A percentile compares a stretch with the other conserved stretches of the same genome.
phyloP scores from a whole-genome alignment of 2,113 vertebrate species.

The Fulmarus glacialis region DNA sequence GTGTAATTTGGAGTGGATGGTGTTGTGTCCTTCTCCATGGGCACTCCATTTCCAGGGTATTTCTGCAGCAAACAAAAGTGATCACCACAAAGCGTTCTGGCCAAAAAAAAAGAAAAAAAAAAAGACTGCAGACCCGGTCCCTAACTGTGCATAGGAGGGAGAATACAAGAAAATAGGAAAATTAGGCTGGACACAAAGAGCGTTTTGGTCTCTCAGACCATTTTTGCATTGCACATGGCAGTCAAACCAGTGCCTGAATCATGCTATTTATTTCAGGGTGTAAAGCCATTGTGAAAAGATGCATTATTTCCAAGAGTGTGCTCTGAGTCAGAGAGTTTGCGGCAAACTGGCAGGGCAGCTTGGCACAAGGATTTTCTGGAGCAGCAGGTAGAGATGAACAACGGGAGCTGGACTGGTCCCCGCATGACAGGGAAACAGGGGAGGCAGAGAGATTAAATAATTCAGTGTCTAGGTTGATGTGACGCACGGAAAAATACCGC shows the following conservation, averaged over 20 bases:
- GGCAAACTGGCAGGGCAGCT: constrained; percentile 26
- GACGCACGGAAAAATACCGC: not conserved
- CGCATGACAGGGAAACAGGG: not conserved
- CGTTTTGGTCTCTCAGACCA: constrained; percentile 45
- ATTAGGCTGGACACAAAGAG: constrained; percentile 32
- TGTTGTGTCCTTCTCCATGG: not conserved
- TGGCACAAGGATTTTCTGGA: constrained; percentile 44
- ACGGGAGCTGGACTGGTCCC: constrained; percentile 19
- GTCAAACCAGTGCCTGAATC: constrained; percentile 47
- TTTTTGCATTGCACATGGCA: constrained; percentile 28
- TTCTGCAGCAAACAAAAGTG: constrained; percentile 11
- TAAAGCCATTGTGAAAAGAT: constrained; percentile 60
- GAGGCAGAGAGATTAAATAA: constrained; percentile 34
- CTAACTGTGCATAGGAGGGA: not conserved
- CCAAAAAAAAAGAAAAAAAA: not conserved
- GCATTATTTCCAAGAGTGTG: constrained; percentile 27
- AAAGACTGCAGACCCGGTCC: not conserved
- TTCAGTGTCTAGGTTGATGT: not conserved
- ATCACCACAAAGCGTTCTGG: not conserved
- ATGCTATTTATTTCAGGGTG: constrained; percentile 64
- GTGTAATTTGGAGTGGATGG: not conserved
- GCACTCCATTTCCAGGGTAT: not conserved
- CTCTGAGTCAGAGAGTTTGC: constrained; percentile 6
- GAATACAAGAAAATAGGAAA: not conserved
- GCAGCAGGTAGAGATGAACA: constrained; percentile 62